phyloP scores from a whole-genome alignment of 2,113 vertebrate genomes.

The Pelecanoides urinatrix region DNA sequence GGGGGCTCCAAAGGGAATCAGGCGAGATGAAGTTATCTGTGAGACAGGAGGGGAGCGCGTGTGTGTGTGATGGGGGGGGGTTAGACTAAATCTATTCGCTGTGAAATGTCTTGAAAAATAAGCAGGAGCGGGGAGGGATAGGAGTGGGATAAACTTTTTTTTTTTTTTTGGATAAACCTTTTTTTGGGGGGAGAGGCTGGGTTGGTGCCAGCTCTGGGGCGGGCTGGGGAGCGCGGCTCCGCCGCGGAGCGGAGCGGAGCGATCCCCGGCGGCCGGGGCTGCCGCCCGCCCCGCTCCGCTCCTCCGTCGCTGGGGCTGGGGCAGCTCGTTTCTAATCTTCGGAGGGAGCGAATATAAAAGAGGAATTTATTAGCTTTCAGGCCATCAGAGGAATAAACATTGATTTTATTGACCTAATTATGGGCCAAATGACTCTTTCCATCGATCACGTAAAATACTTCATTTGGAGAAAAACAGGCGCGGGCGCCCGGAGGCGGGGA shows the following conservation, averaged over 20 bases:
- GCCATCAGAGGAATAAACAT: conserved; percentile 57
- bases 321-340: conserved; percentile 34
- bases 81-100: neutral
- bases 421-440: conserved; percentile 67
- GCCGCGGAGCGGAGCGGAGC: neutral
- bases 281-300: neutral
- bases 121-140: neutral
- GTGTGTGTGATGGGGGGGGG: neutral
- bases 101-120: neutral
- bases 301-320: neutral
- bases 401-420: conserved; percentile 73
- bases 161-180: neutral
- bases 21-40: conserved; percentile 13
- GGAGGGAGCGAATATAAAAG: conserved; percentile 58
- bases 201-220: neutral
- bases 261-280: neutral
- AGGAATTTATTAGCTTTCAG: conserved; percentile 65
- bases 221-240: neutral
- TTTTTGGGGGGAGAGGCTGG: neutral
- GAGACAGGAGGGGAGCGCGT: neutral
- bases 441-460: conserved; percentile 69
- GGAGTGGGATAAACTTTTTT: neutral
- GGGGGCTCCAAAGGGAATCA: neutral
- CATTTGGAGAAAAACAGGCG: conserved; percentile 61
- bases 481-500: conserved; percentile 36